Evolutionary conservation across 2,113 vertebrate genomes (phyloP).

Genomic region (Panthera tigris): DNA sequence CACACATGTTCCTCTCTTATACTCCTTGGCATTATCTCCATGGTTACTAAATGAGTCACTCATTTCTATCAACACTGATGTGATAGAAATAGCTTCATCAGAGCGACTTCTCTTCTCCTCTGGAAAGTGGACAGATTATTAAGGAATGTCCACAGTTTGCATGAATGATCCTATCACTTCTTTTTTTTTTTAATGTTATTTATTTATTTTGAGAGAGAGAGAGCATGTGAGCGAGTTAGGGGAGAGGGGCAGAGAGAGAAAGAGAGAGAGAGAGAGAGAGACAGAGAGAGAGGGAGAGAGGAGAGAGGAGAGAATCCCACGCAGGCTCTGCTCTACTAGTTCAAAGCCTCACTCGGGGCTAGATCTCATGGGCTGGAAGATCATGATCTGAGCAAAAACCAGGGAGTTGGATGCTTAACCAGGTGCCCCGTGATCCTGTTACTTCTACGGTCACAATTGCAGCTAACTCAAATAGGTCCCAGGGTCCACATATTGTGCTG

Average conservation of each 20-base stretch:
- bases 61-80: neutral
- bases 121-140: neutral
- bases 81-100: conserved; percentile 41
- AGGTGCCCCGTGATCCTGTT: neutral
- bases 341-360: no score
- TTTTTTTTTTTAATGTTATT: no score
- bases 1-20: neutral
- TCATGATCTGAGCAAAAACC: no score
- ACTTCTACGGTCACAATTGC: neutral
- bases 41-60: conserved; percentile 28
- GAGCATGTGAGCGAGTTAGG: no score
- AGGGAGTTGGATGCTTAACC: no score
- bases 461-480: neutral
- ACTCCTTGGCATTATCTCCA: neutral
- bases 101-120: neutral
- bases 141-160: neutral
- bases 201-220: no score
- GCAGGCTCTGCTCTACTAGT: no score
- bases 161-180: neutral
- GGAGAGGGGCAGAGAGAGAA: no score
- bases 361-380: no score
- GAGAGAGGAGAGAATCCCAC: no score
- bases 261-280: no score
- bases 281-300: no score
- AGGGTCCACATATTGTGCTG: neutral